Percentiles rank a stretch among this genome's conserved stretches.
phyloP scores from a whole-genome alignment of 1,140 invertebrate species.

The Tetragonula clypearis region DNA sequence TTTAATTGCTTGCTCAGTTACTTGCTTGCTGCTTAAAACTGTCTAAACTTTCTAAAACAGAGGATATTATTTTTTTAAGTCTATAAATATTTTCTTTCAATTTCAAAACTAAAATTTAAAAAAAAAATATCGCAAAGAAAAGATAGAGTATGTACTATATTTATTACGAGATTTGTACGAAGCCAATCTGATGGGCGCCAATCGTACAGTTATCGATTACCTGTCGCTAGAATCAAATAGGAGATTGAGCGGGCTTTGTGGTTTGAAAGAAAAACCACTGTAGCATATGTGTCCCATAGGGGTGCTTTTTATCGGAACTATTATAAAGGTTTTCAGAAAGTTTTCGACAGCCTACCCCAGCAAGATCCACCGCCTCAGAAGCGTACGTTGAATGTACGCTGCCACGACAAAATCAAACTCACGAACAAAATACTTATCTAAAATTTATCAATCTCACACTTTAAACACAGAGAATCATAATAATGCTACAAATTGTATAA shows the following conservation, averaged over 20 bases:
- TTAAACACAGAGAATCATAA: neutral
- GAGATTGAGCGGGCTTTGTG: constrained; percentile 56
- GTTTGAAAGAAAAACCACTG: constrained; percentile 65
- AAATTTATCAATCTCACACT: neutral
- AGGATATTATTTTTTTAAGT: too few species aligned
- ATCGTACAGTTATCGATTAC: constrained; percentile 63
- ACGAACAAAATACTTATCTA: neutral
- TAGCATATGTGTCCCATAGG: constrained; percentile 64
- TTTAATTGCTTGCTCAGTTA: too few species aligned
- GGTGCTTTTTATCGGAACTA: constrained; percentile 63
- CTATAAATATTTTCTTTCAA: too few species aligned
- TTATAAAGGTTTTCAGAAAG: constrained; percentile 66
- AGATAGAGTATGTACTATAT: neutral
- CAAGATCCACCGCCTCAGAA: constrained; percentile 13
- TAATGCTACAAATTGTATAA: neutral
- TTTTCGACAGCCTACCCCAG: constrained; percentile 34
- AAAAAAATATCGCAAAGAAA: too few species aligned
- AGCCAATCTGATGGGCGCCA: constrained; percentile 37
- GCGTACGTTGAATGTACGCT: constrained; percentile 13
- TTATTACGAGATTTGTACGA: neutral
- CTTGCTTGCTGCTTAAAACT: too few species aligned
- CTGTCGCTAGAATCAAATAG: constrained; percentile 65
- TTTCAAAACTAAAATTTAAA: too few species aligned
- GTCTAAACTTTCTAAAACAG: too few species aligned
- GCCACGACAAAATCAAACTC: neutral